A percentile compares a stretch with the other conserved stretches of the same genome.
Conservation (phyloP, 2,797 vertebrate species). For the Nannoperca obscura region DNA sequence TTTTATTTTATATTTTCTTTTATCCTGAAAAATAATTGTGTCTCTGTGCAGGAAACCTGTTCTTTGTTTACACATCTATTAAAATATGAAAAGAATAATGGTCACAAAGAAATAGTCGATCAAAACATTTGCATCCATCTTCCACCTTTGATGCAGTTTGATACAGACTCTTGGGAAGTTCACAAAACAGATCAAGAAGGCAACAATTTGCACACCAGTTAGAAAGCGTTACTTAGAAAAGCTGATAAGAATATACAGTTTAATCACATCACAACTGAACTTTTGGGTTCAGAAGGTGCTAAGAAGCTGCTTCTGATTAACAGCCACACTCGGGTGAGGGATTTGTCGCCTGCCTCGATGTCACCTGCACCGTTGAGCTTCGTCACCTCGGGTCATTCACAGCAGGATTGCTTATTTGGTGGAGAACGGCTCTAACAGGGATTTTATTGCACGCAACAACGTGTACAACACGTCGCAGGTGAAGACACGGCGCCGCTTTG, state of each 20-base stretch:
- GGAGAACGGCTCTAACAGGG: neutral
- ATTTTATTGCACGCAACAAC: slow-evolving; percentile 20
- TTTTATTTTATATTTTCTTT: neutral
- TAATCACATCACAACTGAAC: neutral
- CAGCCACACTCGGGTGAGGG: neutral
- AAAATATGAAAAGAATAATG: neutral
- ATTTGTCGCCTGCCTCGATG: slow-evolving; percentile 34
- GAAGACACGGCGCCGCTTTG: neutral
- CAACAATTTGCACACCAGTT: slow-evolving; percentile 13
- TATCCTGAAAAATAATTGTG: too few species aligned
- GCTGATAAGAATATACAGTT: too few species aligned
- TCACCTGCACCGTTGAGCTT: slow-evolving; percentile 14
- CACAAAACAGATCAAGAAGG: slow-evolving; percentile 6
- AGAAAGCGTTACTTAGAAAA: neutral
- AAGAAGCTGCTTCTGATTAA: neutral
- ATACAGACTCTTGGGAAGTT: neutral
- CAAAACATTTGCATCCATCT: neutral
- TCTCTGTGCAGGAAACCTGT: neutral
- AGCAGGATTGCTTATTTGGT: neutral
- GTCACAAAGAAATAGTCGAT: neutral
- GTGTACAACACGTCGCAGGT: neutral
- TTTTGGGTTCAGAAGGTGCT: too few species aligned
- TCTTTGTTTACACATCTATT: neutral
- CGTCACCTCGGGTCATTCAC: slow-evolving; percentile 31
- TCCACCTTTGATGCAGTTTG: neutral